These are phyloP conservation scores for Cyrtonyx montezumae DNA, from an alignment of 2,113 vertebrate genomes.

Conservation along the genomic window DNA sequence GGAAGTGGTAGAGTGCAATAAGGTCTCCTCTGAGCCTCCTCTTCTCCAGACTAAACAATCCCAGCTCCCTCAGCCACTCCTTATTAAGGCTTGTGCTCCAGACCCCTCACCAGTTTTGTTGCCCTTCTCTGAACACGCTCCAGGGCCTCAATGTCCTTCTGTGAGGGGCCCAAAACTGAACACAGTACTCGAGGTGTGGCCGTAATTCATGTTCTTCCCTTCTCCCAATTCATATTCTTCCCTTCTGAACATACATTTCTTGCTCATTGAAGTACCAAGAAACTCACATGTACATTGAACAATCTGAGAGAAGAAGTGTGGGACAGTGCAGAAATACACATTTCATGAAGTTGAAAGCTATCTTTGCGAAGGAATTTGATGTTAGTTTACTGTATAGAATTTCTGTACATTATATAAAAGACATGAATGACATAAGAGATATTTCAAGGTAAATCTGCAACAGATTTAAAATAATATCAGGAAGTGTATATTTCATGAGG, in stretches of 20 bases:
- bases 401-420: slow-evolving; percentile 10
- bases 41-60: too few relatives aligned
- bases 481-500: neutral
- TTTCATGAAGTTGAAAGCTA: neutral
- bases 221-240: too few relatives aligned
- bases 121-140: too few relatives aligned
- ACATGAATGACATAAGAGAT: neutral
- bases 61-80: too few relatives aligned
- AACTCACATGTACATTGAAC: neutral
- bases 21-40: too few relatives aligned
- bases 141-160: too few relatives aligned
- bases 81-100: too few relatives aligned
- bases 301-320: neutral
- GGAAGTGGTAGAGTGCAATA: too few relatives aligned
- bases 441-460: neutral
- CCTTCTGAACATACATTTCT: neutral
- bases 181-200: too few relatives aligned
- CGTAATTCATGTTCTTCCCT: too few relatives aligned
- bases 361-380: neutral
- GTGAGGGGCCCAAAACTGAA: too few relatives aligned
- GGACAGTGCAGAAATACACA: neutral
- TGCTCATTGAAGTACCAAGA: neutral
- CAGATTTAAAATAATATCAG: slow-evolving; percentile 7
- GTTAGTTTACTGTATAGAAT: neutral
- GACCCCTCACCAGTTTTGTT: too few relatives aligned